A percentile compares a stretch with the other conserved stretches of the same genome.
These are phyloP conservation scores for Melieria picta DNA, from an alignment of 2,888 invertebrate species.

Conservation along the genomic window DNA sequence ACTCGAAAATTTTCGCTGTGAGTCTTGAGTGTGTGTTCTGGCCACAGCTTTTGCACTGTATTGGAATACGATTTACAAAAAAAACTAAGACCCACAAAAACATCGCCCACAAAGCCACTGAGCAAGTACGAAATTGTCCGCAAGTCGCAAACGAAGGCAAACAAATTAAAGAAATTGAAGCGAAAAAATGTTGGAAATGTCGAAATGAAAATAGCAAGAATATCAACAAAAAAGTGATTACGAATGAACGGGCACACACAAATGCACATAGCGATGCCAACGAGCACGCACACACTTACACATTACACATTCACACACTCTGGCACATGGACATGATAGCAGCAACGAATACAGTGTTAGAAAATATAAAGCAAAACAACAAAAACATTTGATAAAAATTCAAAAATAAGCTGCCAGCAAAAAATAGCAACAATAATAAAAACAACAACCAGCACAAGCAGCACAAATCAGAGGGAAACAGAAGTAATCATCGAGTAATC, in stretches of 20 bases:
- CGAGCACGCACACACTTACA: too few species aligned
- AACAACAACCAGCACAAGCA: background rate
- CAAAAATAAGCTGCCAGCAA: background rate
- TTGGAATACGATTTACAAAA: too few species aligned
- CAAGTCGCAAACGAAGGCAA: too few species aligned
- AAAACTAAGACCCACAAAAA: background rate
- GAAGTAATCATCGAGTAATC: conserved; percentile 27
- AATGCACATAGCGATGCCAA: too few species aligned
- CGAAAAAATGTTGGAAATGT: background rate
- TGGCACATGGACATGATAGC: background rate
- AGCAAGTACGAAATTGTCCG: background rate
- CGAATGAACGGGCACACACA: background rate
- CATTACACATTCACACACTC: too few species aligned
- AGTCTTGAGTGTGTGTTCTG: background rate
- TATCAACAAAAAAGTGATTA: conserved; percentile 1
- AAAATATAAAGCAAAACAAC: too few species aligned
- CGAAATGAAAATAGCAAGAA: background rate
- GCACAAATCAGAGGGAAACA: too few species aligned
- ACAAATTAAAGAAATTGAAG: background rate
- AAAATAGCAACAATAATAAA: background rate
- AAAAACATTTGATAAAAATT: too few species aligned
- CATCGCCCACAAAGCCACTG: background rate
- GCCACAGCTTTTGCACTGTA: too few species aligned
- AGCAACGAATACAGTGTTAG: background rate
- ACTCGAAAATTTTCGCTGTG: conserved; percentile 1